phyloP scores from a whole-genome alignment of 2,113 vertebrate species.

The Callipepla californica region DNA sequence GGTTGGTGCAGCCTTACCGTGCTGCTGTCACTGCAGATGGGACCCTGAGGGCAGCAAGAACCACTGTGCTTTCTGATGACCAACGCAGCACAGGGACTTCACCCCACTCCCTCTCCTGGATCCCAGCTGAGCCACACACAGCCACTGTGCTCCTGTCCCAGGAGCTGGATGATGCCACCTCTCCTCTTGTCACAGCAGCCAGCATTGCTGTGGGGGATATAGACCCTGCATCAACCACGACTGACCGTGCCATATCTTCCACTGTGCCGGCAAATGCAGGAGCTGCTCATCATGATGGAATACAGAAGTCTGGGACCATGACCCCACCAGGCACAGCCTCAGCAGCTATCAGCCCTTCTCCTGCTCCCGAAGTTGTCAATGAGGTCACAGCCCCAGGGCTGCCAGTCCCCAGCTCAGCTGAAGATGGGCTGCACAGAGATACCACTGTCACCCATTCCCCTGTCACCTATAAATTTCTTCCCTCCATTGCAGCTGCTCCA shows the following conservation, averaged over 20 bases:
- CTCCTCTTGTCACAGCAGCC: not conserved
- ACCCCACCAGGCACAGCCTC: accelerated
- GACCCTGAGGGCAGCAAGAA: accelerated
- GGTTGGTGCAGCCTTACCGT: not conserved
- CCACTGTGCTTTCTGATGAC: not conserved
- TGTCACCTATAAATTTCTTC: not conserved
- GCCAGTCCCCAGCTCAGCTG: accelerated
- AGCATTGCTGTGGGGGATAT: not conserved
- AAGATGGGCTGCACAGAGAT: not conserved
- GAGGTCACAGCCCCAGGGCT: not conserved
- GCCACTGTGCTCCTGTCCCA: accelerated
- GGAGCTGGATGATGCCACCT: not conserved
- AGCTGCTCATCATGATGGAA: accelerated
- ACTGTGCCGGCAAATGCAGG: accelerated
- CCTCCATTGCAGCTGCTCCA: accelerated
- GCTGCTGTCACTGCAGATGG: accelerated
- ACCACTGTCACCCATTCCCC: accelerated
- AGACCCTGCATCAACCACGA: not conserved
- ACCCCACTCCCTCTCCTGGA: not conserved
- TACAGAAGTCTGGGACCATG: too few relatives aligned
- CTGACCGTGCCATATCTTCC: accelerated
- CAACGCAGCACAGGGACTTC: not conserved
- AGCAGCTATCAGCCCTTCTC: not conserved
- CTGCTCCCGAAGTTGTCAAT: accelerated
- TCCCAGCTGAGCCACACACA: accelerated